phyloP scores from a whole-genome alignment of 2,113 vertebrate species.

The Dolichallabes microphthalmus region DNA sequence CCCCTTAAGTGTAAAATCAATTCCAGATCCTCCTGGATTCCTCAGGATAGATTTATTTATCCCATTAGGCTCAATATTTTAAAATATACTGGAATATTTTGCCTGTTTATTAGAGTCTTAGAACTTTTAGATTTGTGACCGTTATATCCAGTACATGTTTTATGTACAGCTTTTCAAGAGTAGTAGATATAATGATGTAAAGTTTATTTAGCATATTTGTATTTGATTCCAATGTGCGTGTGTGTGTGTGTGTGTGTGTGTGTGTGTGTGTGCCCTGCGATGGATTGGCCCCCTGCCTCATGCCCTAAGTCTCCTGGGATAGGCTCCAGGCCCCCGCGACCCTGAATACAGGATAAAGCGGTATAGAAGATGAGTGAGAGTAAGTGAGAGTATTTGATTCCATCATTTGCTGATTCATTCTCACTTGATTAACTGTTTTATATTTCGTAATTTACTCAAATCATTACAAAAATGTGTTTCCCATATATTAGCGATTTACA shows the following conservation, averaged over 20 bases:
- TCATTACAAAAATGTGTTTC: not conserved
- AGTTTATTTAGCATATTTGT: not conserved
- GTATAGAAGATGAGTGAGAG: no score
- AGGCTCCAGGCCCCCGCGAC: no score
- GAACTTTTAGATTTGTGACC: not conserved
- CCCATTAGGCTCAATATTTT: not conserved
- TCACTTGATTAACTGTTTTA: not conserved
- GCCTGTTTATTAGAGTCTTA: not conserved
- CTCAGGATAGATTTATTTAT: not conserved
- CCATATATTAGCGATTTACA: not conserved
- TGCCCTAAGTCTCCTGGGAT: no score
- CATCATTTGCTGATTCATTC: not conserved
- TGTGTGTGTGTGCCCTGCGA: no score
- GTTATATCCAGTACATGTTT: not conserved
- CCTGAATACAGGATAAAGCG: no score
- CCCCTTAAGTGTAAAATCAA: not conserved
- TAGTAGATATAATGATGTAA: not conserved
- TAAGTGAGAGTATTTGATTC: no score
- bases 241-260: no score
- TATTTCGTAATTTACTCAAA: not conserved
- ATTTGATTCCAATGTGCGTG: no score
- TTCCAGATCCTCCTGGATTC: not conserved
- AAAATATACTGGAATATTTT: not conserved
- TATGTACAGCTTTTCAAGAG: not conserved
- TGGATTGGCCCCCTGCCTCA: no score